phyloP scores from a whole-genome alignment of 64 coral and sea anemone genomes.

The Actinia tenebrosa region DNA sequence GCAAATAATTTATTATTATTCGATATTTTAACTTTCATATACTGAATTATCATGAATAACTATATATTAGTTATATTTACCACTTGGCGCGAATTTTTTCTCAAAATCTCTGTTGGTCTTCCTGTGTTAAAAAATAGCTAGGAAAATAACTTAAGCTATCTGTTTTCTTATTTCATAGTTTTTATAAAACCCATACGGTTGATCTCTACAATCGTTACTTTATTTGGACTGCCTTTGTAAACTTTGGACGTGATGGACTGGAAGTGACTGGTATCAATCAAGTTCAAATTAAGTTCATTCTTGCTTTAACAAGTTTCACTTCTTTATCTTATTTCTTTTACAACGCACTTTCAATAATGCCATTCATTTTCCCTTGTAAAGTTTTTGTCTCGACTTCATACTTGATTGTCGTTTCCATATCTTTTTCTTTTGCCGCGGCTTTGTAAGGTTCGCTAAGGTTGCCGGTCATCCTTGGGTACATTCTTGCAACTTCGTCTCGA shows the following conservation, averaged over 20 bases:
- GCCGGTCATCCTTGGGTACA: not conserved
- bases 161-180: too few relatives aligned
- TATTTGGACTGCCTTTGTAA: not conserved
- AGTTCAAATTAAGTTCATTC: not conserved
- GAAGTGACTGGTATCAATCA: not conserved
- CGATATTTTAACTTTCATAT: too few relatives aligned
- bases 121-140: too few relatives aligned
- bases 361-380: not conserved
- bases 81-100: too few relatives aligned
- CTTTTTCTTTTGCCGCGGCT: not conserved
- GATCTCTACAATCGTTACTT: not conserved
- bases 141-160: too few relatives aligned
- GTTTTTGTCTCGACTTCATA: not conserved
- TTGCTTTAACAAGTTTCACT: not conserved
- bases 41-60: too few relatives aligned
- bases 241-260: not conserved
- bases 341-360: not conserved
- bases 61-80: too few relatives aligned
- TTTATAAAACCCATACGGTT: too few relatives aligned
- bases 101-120: too few relatives aligned
- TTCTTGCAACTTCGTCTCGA: not conserved
- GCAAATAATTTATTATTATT: too few relatives aligned
- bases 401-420: not conserved
- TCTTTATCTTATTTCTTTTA: not conserved
- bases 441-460: slow-evolving; percentile 9